Evolutionary conservation across 2,113 vertebrate species (phyloP).

Genomic region (sheep (Ovis aries)): DNA sequence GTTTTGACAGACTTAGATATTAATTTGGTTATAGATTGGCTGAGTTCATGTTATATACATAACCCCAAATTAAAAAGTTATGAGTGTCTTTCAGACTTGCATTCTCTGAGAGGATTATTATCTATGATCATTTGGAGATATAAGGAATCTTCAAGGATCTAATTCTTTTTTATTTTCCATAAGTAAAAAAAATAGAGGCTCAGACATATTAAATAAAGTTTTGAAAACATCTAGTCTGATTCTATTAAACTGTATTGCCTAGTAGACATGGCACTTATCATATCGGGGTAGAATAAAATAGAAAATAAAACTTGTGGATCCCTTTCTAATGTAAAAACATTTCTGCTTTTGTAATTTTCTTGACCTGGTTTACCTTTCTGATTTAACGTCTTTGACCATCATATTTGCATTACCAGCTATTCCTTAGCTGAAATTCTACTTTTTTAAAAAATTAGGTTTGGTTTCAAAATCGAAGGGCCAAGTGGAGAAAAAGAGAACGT

Average conservation of each 20-base stretch:
- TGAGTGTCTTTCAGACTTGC: not conserved
- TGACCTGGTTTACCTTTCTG: not conserved
- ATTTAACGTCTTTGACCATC: not conserved
- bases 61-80: not conserved
- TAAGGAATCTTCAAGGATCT: not conserved
- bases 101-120: not conserved
- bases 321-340: not conserved
- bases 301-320: not conserved
- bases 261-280: not conserved
- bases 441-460: constrained; percentile 86
- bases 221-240: not conserved
- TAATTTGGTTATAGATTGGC: not conserved
- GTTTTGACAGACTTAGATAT: not conserved
- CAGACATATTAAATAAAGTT: not conserved
- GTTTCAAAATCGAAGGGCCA: constrained; percentile 99
- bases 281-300: not conserved
- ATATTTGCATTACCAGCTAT: not conserved
- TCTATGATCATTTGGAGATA: not conserved
- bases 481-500: constrained; percentile 97
- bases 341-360: not conserved
- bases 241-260: not conserved
- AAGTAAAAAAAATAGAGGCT: not conserved
- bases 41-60: not conserved
- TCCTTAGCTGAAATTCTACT: constrained; percentile 44
- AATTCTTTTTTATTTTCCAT: not conserved